Conservation (phyloP, 1,140 invertebrate species). For the Anoplolepis gracilipes region DNA sequence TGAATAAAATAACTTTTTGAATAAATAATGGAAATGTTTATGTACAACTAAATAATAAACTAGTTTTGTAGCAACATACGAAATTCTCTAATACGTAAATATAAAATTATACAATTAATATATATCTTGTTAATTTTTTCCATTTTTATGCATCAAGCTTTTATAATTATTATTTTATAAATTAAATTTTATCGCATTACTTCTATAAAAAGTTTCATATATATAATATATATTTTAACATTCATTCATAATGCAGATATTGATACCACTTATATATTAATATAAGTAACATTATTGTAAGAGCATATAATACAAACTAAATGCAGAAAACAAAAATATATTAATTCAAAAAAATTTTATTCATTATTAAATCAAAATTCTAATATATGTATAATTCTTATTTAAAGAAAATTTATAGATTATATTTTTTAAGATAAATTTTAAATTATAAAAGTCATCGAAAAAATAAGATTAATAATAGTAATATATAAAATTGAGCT, state of each 20-base stretch:
- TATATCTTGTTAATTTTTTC: constrained; percentile 10
- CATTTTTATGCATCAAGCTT: background rate
- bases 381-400: background rate
- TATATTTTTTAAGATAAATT: constrained; percentile 37
- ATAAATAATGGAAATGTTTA: constrained; percentile 34
- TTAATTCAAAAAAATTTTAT: background rate
- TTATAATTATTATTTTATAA: background rate
- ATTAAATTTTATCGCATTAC: background rate
- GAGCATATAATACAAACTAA: constrained; percentile 8
- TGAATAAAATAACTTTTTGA: constrained; percentile 45
- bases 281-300: constrained; percentile 5
- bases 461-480: constrained; percentile 23
- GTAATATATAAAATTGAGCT: constrained; percentile 23
- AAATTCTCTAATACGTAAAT: constrained; percentile 15
- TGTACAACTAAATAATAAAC: background rate
- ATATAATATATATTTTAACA: background rate
- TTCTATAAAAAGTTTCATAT: background rate
- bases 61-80: constrained; percentile 11
- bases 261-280: background rate
- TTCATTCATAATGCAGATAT: background rate
- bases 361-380: background rate
- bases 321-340: constrained; percentile 8
- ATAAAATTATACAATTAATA: background rate
- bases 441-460: background rate
- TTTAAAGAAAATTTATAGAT: background rate